phyloP scores from a whole-genome alignment of 2,797 vertebrate species.

The Pygocentrus nattereri region DNA sequence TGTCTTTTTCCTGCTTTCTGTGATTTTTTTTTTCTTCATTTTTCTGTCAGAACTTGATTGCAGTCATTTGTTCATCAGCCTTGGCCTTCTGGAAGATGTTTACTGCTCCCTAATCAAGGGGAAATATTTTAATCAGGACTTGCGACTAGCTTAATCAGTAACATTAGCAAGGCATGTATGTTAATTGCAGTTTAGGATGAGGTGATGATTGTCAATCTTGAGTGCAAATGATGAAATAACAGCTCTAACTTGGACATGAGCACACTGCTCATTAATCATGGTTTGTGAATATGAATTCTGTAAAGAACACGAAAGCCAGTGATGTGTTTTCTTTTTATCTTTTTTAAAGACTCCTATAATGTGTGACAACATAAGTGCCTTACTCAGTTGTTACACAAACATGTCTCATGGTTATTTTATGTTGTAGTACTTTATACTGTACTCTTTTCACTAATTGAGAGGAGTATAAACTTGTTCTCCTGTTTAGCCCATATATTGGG shows the following conservation, averaged over 20 bases:
- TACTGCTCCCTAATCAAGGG: conserved; percentile 84
- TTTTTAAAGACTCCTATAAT: too few relatives aligned
- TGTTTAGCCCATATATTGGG: too few relatives aligned
- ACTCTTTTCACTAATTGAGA: too few relatives aligned
- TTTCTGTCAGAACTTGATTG: conserved; percentile 68
- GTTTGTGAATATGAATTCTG: conserved; percentile 59
- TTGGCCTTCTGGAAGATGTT: conserved; percentile 77
- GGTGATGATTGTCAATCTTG: conserved; percentile 72
- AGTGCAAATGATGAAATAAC: conserved; percentile 73
- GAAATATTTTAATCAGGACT: conserved; percentile 88
- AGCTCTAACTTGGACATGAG: conserved; percentile 63
- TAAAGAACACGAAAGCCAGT: conserved; percentile 41
- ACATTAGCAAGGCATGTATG: conserved; percentile 79
- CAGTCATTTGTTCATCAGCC: conserved; percentile 77
- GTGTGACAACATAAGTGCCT: too few relatives aligned
- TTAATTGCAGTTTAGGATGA: conserved; percentile 81
- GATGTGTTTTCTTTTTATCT: neutral
- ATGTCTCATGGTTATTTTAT: too few relatives aligned
- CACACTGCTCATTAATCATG: conserved; percentile 68
- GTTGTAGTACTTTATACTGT: too few relatives aligned
- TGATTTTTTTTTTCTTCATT: conserved; percentile 60
- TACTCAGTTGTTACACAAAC: too few relatives aligned
- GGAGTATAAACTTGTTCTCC: too few relatives aligned
- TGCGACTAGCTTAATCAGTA: conserved; percentile 84
- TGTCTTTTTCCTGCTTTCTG: conserved; percentile 40